Percentiles rank a stretch among this genome's conserved stretches.
phyloP scores from a whole-genome alignment of 2,888 invertebrate species.

The Clitarchus hookeri region DNA sequence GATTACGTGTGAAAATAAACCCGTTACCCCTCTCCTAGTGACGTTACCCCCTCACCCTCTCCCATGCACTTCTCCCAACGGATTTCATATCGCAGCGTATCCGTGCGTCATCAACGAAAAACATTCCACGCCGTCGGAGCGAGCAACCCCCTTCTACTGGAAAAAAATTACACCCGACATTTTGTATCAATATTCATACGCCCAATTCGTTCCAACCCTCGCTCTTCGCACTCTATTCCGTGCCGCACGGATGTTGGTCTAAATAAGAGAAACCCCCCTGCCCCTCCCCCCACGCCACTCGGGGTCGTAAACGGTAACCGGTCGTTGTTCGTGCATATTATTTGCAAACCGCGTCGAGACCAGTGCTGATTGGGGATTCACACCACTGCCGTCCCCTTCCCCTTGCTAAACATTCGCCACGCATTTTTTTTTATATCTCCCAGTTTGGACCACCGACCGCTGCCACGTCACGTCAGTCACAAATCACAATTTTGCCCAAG shows the following conservation, averaged over 20 bases:
- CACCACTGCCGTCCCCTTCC: background rate
- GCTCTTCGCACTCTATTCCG: background rate
- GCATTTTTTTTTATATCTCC: too few species aligned
- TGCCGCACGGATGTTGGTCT: background rate
- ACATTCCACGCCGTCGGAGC: background rate
- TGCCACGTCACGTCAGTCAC: too few species aligned
- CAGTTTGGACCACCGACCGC: too few species aligned
- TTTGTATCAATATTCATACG: background rate
- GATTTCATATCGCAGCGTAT: background rate
- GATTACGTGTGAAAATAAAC: constrained; percentile 10
- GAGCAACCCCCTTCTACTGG: background rate
- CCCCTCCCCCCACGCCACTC: background rate
- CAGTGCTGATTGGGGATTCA: background rate
- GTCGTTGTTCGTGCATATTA: background rate
- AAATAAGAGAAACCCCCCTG: background rate
- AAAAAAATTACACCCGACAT: background rate
- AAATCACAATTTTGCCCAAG: too few species aligned
- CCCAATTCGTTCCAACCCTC: background rate
- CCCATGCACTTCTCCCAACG: background rate
- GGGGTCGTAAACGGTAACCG: background rate
- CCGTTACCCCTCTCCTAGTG: background rate
- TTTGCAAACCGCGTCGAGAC: background rate
- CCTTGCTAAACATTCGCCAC: background rate
- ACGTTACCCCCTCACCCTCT: background rate
- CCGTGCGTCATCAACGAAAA: background rate